Evolutionary conservation across 2,797 vertebrate genomes (phyloP), one percentile per base, ranked within the genome.

Genomic region (Chanos chanos): DNA sequence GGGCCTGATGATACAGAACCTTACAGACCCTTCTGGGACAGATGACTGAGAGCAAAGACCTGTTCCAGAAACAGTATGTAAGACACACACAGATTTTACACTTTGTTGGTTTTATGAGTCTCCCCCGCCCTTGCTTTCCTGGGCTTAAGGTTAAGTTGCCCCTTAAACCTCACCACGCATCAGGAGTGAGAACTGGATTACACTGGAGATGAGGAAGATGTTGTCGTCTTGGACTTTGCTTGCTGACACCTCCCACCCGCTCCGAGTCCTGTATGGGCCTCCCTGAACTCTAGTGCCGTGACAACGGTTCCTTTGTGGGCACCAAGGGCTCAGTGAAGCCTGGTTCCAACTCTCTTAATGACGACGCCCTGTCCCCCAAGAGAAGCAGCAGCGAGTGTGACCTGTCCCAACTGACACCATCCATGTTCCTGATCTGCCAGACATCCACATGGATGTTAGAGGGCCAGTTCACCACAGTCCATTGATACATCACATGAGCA

Each of bases 21-120:
- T n/a, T n/a, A n/a, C n/a, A 92, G 73, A 94, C 93, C 1, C 81
- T 99, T 61, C 75, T 99, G 84, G 96, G 98, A 69, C 96, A 98
- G 79, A 98, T 92, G 31, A 97, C 98, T 94, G 95, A 99, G 87
- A 98, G 93, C 93, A 98, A 98, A 79, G 96, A 98, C 83, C 89
- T 99, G 74, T 99, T 97, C 83, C 95, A 98, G 85, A 90, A 96
- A 71, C 96, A 98, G 57, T 97, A 98, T 98, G 96, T 98, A 83
- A 74, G 89, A 9, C 30, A n/a, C n/a, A n/a, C n/a, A n/a, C n/a
- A n/a, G n/a, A n/a, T n/a, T n/a, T n/a, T n/a, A n/a, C n/a, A n/a
- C n/a, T n/a, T n/a, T n/a, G n/a, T n/a, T n/a, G n/a, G 21, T n/a
- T n/a, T n/a, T n/a, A n/a, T n/a, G n/a, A n/a, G n/a, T n/a, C n/a